phyloP scores from a whole-genome alignment of 2,797 vertebrate species.

The Numenius phaeopus region DNA sequence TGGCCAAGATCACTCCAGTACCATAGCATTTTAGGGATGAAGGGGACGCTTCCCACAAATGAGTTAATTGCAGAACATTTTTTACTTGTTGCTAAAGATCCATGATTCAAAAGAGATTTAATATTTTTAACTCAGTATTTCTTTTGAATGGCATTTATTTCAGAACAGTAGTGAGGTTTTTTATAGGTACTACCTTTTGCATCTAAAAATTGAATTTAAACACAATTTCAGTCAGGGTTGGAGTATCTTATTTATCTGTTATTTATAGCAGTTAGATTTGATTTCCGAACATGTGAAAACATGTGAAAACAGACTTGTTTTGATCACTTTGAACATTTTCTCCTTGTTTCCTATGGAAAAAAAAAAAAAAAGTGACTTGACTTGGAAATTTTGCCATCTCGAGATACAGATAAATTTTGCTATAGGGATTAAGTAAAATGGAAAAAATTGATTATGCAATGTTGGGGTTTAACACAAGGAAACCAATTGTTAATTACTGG shows the following conservation, averaged over 20 bases:
- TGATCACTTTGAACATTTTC: not conserved
- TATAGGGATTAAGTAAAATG: not conserved
- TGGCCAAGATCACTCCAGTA: not conserved
- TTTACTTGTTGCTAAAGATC: not conserved
- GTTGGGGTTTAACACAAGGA: not conserved
- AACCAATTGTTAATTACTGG: not conserved
- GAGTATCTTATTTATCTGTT: not conserved
- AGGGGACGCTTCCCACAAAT: not conserved
- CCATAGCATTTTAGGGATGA: not conserved
- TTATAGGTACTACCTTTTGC: not conserved
- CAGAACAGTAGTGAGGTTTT: not conserved
- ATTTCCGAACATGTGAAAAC: not conserved
- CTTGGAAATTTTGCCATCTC: not conserved
- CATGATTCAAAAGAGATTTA: not conserved
- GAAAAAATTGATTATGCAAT: not conserved
- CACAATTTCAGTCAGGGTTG: not conserved
- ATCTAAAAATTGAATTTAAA: not conserved
- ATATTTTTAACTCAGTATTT: not conserved
- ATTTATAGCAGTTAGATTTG: not conserved
- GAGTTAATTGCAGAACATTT: not conserved
- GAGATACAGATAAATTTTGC: not conserved
- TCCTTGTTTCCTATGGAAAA: not conserved
- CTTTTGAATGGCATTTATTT: not conserved
- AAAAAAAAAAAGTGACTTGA: not conserved
- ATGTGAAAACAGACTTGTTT: not conserved